Percentiles rank a stretch among this genome's conserved stretches.
phyloP scores from a whole-genome alignment of 2,888 invertebrate species.

The Blastobasis lacticolella region DNA sequence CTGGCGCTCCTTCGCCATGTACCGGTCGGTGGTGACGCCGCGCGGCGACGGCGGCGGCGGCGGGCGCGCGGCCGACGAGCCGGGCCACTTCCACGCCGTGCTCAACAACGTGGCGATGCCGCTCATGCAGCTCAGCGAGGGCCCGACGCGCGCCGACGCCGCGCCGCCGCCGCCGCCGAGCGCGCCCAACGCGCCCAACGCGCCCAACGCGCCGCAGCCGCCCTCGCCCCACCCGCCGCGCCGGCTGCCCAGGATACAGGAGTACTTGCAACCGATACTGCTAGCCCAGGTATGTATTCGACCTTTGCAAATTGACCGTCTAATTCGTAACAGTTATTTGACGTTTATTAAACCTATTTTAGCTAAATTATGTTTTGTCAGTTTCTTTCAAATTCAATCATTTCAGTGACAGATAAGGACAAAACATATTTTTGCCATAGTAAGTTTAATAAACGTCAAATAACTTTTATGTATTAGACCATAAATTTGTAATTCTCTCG shows the following conservation, averaged over 20 bases:
- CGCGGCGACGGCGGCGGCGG: conserved; percentile 25
- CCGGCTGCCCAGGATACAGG: conserved; percentile 54
- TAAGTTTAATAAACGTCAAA: too few relatives aligned
- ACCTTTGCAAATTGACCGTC: too few relatives aligned
- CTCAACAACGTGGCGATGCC: conserved; percentile 63
- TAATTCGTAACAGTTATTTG: too few relatives aligned
- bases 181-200: conserved; percentile 23
- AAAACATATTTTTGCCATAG: too few relatives aligned
- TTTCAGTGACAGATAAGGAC: too few relatives aligned
- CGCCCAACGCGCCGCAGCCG: conserved; percentile 33
- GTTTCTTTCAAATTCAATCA: too few relatives aligned
- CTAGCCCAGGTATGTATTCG: conserved; percentile 53
- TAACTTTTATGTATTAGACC: too few relatives aligned
- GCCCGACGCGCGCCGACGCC: conserved; percentile 35
- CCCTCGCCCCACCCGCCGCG: conserved; percentile 31
- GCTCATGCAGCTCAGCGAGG: conserved; percentile 76
- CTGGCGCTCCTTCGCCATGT: conserved; percentile 30
- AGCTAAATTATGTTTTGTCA: too few relatives aligned
- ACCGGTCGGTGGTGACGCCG: conserved; percentile 35
- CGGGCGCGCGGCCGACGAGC: conserved; percentile 26
- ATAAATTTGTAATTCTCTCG: too few relatives aligned
- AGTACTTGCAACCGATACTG: conserved; percentile 64
- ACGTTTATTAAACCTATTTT: too few relatives aligned
- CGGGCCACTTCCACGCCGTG: conserved; percentile 40
- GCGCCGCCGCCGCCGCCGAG: conserved; percentile 5